Evolutionary conservation across 2,113 vertebrate species (phyloP), one percentile per base, ranked within the genome.

Genomic region (Hypomesus transpacificus): DNA sequence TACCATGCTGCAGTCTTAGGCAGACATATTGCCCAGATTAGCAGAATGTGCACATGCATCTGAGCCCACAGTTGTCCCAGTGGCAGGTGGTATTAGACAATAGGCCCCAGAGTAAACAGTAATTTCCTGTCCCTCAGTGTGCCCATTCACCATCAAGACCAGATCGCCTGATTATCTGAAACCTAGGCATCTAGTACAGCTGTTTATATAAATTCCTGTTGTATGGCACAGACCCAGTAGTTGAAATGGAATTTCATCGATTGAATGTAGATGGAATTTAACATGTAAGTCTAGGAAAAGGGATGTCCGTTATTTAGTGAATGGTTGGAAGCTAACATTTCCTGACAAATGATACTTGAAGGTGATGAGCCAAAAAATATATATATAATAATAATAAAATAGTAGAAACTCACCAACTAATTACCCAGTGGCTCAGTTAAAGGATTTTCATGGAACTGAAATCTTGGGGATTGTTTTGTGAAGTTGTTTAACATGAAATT

Each of bases 21-120:
- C 8, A 21, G 22, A 50, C 51, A 54, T 68, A 68, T 53, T 68
- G 66, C 66, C 51, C 54, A 24, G 51, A 68, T 68, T 68, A n/a
- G 21, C 17, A 51, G 66, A 68, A 31, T 31, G 22, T 28, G 14
- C 66, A 68, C 46, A 18, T 68, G 14, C 66, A 52, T 52, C 50
- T 11, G 66, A 52, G 66, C 26, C 66, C 50, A 21, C 39, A 21
- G 51, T 68, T 21, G 22, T 52, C 66, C 24, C 66, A 28, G 46
- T 68, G 50, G 66, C 66, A 56, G 50, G 31, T 68, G 64, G 66
- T 6, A 26, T 24, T 26, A 26, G 51, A 54, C 66, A 54, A 53
- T 18, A 26, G 61, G 61, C 61, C 11, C 14, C 50, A 68, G 8
- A 52, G 22, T 52, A 54, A 31, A 52, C 39, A 67, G 46, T 28